A percentile compares a stretch with the other conserved stretches of the same genome.
Evolutionary conservation across 1,140 invertebrate species (phyloP).

Genomic region (Drosophila malerkotliana): DNA sequence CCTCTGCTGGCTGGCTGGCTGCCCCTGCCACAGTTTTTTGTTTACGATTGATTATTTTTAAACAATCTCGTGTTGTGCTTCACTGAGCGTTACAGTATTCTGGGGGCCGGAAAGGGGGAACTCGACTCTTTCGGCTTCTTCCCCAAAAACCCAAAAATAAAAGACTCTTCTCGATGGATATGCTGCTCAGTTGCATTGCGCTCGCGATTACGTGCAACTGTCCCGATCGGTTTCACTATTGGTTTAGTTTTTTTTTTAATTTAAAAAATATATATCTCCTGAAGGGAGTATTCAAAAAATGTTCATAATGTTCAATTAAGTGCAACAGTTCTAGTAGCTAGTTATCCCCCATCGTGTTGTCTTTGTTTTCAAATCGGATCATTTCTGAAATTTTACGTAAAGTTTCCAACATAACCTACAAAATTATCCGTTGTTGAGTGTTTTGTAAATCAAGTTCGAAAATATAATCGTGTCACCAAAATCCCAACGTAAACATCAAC

Average conservation of each 20-base stretch:
- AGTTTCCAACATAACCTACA: slow-evolving; percentile 68
- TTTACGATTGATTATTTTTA: slow-evolving; percentile 63
- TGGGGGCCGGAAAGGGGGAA: slow-evolving; percentile 4
- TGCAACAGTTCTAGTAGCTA: slow-evolving; percentile 16
- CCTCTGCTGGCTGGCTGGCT: background rate
- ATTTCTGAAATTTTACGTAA: slow-evolving; percentile 68
- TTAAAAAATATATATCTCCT: slow-evolving; percentile 2
- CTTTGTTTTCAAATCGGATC: slow-evolving; percentile 28
- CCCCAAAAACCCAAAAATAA: slow-evolving; percentile 62
- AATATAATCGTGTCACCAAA: slow-evolving; percentile 13
- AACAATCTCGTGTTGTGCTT: slow-evolving; percentile 57
- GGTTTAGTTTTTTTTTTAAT: slow-evolving; percentile 9
- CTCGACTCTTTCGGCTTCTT: slow-evolving; percentile 21
- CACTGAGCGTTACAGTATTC: slow-evolving; percentile 59
- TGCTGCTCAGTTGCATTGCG: slow-evolving; percentile 71
- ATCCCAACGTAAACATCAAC: slow-evolving; percentile 35
- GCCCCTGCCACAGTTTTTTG: slow-evolving; percentile 38
- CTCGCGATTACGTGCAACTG: slow-evolving; percentile 72
- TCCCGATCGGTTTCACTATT: slow-evolving; percentile 54
- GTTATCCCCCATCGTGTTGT: slow-evolving; percentile 43
- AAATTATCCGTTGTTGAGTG: slow-evolving; percentile 31
- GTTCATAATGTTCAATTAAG: slow-evolving; percentile 39
- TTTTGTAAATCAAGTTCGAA: slow-evolving; percentile 13
- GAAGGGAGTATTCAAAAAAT: slow-evolving; percentile 15
- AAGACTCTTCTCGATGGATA: slow-evolving; percentile 48